Conservation (phyloP, 2,113 vertebrate genomes). For the Epinephelus cyanopodus region DNA sequence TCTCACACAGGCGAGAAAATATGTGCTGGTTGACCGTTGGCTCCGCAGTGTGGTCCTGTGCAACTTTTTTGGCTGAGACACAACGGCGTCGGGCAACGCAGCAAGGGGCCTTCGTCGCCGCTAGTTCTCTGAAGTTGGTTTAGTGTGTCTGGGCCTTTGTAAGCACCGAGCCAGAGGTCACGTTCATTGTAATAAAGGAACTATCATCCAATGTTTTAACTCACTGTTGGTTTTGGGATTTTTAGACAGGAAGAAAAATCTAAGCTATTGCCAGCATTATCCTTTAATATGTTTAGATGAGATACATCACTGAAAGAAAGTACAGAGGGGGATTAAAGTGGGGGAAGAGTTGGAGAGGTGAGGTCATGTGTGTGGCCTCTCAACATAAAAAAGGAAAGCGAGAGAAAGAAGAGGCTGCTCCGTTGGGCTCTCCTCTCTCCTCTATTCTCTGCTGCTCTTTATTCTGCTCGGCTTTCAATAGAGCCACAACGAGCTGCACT, state of each 20-base stretch:
- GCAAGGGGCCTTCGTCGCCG: too few species aligned
- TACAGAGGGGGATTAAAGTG: background rate
- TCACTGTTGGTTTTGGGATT: background rate
- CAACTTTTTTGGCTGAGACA: too few species aligned
- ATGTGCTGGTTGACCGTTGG: too few species aligned
- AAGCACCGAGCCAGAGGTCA: too few species aligned
- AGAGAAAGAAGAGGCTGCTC: conserved; percentile 13
- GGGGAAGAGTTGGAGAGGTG: background rate
- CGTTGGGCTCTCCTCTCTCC: conserved; percentile 12
- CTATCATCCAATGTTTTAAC: background rate
- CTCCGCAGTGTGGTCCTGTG: too few species aligned
- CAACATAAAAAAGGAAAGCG: conserved; percentile 11
- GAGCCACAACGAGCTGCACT: conserved; percentile 46
- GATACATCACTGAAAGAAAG: background rate
- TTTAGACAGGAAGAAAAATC: background rate
- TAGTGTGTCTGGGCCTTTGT: too few species aligned
- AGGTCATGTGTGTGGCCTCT: conserved; percentile 40
- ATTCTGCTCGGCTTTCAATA: conserved; percentile 52
- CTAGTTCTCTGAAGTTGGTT: too few species aligned
- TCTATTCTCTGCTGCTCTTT: conserved; percentile 51
- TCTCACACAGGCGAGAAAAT: too few species aligned
- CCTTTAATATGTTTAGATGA: background rate
- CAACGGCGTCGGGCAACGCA: too few species aligned
- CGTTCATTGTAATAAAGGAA: background rate
- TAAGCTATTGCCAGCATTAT: background rate